phyloP scores from a whole-genome alignment of 2,888 invertebrate genomes.

The Metellina segmentata region DNA sequence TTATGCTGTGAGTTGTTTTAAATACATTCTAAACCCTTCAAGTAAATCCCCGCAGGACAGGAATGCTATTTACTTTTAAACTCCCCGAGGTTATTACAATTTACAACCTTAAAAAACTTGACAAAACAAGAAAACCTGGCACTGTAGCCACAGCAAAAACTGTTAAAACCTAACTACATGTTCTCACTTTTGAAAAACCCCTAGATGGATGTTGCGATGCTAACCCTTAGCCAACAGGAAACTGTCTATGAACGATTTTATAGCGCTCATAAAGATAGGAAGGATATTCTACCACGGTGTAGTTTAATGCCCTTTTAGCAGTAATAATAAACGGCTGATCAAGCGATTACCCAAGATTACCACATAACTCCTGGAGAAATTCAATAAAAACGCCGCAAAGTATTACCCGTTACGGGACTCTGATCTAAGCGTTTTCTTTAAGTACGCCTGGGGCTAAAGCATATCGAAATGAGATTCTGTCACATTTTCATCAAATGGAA shows the following conservation, averaged over 20 bases:
- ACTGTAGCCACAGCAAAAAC: not conserved
- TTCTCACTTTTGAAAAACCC: not conserved
- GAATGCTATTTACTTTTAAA: too few relatives aligned
- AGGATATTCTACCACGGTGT: not conserved
- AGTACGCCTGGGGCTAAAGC: not conserved
- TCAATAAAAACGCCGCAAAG: not conserved
- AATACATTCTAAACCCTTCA: too few relatives aligned
- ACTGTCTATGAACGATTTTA: not conserved
- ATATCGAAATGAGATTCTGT: too few relatives aligned
- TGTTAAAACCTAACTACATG: not conserved
- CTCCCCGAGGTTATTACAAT: too few relatives aligned
- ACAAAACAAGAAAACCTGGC: too few relatives aligned
- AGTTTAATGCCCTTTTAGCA: constrained; percentile 14
- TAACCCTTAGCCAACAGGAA: constrained; percentile 28
- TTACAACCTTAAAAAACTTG: too few relatives aligned
- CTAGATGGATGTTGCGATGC: constrained; percentile 1
- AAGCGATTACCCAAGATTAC: constrained; percentile 1
- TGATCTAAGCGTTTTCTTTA: not conserved
- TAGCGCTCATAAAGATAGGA: constrained; percentile 20
- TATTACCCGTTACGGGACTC: not conserved
- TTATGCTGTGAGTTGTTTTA: too few relatives aligned
- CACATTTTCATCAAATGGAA: too few relatives aligned
- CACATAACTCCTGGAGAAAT: not conserved
- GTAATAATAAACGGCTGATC: constrained; percentile 3
- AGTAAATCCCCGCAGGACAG: too few relatives aligned